Percentiles rank a stretch among this genome's conserved stretches.
Evolutionary conservation across 2,888 invertebrate genomes (phyloP).

Genomic region (Branchinecta sandiegonensis): DNA sequence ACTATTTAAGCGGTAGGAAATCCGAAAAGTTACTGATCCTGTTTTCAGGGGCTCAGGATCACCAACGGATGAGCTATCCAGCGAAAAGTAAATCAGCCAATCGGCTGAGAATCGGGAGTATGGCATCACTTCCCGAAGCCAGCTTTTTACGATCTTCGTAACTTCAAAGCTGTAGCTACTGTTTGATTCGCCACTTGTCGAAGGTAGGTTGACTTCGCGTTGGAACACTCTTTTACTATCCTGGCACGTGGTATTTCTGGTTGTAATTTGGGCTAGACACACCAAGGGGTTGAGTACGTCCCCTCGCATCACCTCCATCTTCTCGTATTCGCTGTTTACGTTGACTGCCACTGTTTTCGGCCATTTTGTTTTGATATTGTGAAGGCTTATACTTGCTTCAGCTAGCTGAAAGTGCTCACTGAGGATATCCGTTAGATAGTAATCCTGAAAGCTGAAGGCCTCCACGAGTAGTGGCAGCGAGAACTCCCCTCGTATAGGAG

Average conservation of each 20-base stretch:
- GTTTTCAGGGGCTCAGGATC: conserved; percentile 11
- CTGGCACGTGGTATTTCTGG: neutral
- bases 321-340: neutral
- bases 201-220: neutral
- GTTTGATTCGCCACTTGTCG: neutral
- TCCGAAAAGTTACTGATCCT: neutral
- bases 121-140: conserved; percentile 8
- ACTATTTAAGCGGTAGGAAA: neutral
- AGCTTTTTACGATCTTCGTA: neutral
- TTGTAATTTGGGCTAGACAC: neutral
- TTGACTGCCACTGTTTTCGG: neutral
- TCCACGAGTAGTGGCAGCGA: neutral
- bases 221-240: neutral
- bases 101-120: neutral
- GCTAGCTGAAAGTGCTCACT: neutral
- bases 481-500: neutral
- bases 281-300: neutral
- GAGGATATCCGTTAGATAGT: neutral
- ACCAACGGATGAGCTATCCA: neutral
- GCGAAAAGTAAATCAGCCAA: neutral
- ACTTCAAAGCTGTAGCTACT: neutral
- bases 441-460: neutral
- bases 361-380: neutral
- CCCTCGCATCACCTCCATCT: neutral
- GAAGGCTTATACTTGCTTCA: neutral